These are phyloP conservation scores for Eubucco bourcierii DNA, from an alignment of 2,113 vertebrate genomes.

Conservation along the genomic window DNA sequence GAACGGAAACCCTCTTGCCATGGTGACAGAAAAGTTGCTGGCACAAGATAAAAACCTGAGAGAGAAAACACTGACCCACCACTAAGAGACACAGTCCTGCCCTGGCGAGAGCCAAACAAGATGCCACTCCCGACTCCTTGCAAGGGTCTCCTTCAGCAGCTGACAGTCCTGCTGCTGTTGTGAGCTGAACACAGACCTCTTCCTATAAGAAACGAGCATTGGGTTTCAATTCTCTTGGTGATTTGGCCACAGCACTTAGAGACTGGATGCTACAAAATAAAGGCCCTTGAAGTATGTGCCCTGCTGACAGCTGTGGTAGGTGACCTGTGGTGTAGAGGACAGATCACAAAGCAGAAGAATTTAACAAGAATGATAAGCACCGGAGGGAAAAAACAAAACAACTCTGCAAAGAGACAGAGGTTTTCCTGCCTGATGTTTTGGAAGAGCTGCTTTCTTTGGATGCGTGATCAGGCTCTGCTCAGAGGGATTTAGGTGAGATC, in stretches of 20 bases:
- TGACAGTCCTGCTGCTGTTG: background rate
- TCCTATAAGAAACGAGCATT: background rate
- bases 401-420: background rate
- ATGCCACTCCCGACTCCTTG: background rate
- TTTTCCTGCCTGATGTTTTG: conserved; percentile 20
- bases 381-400: background rate
- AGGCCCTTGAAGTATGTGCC: background rate
- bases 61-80: too few species aligned
- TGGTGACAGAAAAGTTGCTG: too few species aligned
- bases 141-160: background rate
- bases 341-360: conserved; percentile 50
- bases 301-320: conserved; percentile 11
- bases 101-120: background rate
- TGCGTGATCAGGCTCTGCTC: background rate
- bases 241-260: background rate
- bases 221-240: background rate
- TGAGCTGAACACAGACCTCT: background rate
- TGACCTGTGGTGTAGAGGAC: background rate
- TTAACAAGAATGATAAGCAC: background rate
- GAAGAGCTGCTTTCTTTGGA: conserved; percentile 18
- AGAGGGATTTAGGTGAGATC: background rate
- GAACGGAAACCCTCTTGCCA: too few species aligned
- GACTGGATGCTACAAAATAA: conserved; percentile 39
- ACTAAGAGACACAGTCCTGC: background rate
- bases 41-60: too few species aligned